A percentile compares a stretch with the other conserved stretches of the same genome.
phyloP scores from a whole-genome alignment of 2,113 vertebrate species.

The Callorhinus ursinus region DNA sequence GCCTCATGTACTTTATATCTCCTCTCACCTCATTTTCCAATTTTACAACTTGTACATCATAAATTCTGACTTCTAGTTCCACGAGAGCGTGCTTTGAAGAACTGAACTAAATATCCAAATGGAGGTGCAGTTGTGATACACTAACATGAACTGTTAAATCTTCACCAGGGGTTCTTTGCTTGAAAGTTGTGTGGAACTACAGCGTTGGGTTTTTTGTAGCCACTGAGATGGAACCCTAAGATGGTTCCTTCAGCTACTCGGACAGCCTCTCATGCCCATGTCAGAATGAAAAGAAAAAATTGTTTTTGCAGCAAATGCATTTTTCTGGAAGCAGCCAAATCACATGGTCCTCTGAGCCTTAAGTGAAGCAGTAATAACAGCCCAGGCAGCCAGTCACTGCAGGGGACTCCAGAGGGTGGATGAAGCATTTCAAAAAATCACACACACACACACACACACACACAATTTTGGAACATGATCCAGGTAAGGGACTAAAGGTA shows the following conservation, averaged over 20 bases:
- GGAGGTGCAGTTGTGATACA: fast-evolving
- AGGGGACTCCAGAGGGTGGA: background rate
- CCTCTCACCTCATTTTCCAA: background rate
- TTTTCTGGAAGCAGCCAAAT: constrained; percentile 52
- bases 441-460: background rate
- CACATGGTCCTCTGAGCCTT: background rate
- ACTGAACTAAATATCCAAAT: too few relatives aligned
- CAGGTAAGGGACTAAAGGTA: background rate
- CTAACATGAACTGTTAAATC: fast-evolving
- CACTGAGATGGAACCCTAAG: background rate
- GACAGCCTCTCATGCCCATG: background rate
- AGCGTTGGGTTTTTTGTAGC: background rate
- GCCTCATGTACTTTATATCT: background rate
- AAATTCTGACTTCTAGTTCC: background rate
- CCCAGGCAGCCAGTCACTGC: background rate
- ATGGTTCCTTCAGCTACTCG: background rate
- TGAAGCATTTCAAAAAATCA: background rate
- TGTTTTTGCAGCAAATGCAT: constrained; percentile 13
- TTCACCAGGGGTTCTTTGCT: background rate
- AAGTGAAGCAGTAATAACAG: background rate
- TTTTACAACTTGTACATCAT: background rate
- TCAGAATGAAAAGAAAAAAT: background rate
- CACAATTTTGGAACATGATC: background rate
- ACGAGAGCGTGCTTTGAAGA: background rate
- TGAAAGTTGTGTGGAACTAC: background rate